Base-by-base conservation (phyloP, 30 jellyfish, hydroid and myxozoan species). In the Rhopilema esculentum region DNA sequence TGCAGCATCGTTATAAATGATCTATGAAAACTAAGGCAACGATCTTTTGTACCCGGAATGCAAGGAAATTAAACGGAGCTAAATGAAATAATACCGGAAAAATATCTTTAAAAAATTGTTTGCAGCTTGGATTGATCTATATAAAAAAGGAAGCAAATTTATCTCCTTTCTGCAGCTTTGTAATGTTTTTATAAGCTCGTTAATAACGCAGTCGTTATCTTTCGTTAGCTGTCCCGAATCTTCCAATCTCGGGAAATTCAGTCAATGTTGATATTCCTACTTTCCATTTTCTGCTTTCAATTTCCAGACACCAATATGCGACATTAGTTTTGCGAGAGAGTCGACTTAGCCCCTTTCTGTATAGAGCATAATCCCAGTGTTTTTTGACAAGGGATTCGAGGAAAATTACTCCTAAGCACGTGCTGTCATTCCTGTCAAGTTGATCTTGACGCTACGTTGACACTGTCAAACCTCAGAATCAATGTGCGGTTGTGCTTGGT, bases 401-500 rank as follows among this genome's bases (percentile, higher is more conserved):
- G 77, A 67, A 69, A 48, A 48, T 8, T 82, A 82, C 23, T 0
- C 40, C 15, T 31, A 62, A 74, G 77, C 93, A 49, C 83, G 88
- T 63, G 88, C 70, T 26, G 62, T 49, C 82, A 40, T 65, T 75
- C 79, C 82, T 49, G 77, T 68, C 77, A 72, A 66, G 77, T 63
- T 30, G 30, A 30, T 72, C 82, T 85, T 85, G 83, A 85, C 88
- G 6, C 29, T 82, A 72, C 88, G 20, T 83, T 66, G 93, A 73
- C 93, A 74, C 64, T 67, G 93, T 85, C 93, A 72, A 32, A 85
- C 93, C 93, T 79, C 93, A 68, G 93, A 85, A 73, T 85, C 62
- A 85, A 27, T 62, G 30, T 66, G 88, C 26, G 88, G 88, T 73
- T 28, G 70, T 23, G 22, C n/a, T 62, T 49, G 75, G 12, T 78